Base-by-base conservation (phyloP, 2,113 vertebrate genomes). In the Notiomystis cincta region DNA sequence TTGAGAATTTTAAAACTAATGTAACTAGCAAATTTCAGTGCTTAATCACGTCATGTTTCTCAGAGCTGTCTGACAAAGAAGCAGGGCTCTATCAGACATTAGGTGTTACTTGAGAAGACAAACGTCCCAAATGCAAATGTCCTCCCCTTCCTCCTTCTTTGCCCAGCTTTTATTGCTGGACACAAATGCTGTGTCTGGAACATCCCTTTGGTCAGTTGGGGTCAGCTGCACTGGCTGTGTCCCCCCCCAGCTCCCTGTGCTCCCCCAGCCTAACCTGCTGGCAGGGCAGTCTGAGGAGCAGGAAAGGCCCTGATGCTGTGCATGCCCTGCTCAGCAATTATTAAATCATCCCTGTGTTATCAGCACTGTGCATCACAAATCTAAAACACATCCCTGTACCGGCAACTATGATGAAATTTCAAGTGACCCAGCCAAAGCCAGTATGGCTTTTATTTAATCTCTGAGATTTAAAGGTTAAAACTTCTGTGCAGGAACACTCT, bases 51-150 rank as follows among this genome's bases (percentile, higher is more conserved):
- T 8, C 2, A 0, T 73, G 16, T 64, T 89, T 89, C 44, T 69
- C 31, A 76, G 42, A 76, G 42, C 19, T 27, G 14, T 61, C 54
- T 87, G 30, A 64, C 15, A 62, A 60, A n/a, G 15, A 42, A 7
- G 11, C 22, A 66, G 53, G 30, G 18, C 23, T 60, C 42, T 19
- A 28, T 57, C 13, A 7, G 17, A 8, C 15, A 9, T 40, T 33
- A 51, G 16, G 2, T 1, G 11, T 44, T 66, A 58, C 35, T 42
- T 15, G 5, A 31, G 25, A 50, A 86, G 30, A 37, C 22, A 66
- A 79, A 8, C 0, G 0, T 13, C 3, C 2, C 18, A 38, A 45
- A 11, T 87, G 15, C 4, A 4, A 40, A 54, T 4, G 1, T 80
- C 6, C 23, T 11, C 9, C 7, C 10, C 10, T 82, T 90, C 35